A percentile compares a stretch with the other conserved stretches of the same genome.
Conservation (phyloP, 1,140 invertebrate genomes). For the Drosophila pseudoobscura region DNA sequence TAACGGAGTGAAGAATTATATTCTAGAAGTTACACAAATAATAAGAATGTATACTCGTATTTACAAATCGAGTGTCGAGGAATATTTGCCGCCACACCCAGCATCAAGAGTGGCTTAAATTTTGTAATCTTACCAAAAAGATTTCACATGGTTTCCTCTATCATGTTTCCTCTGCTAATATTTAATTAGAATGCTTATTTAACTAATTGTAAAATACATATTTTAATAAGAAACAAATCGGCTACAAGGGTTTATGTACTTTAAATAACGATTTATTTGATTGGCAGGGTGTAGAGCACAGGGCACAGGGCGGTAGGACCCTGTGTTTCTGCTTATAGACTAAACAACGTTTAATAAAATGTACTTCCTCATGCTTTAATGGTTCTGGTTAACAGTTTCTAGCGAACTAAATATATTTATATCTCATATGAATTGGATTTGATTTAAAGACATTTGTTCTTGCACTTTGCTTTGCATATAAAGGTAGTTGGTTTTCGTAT, state of each 20-base stretch:
- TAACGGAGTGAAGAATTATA: too few species aligned
- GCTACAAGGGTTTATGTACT: constrained; percentile 4
- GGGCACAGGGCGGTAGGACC: constrained; percentile 10
- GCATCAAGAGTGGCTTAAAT: too few species aligned
- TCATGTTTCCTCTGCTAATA: too few species aligned
- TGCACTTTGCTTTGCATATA: constrained; percentile 22
- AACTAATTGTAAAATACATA: too few species aligned
- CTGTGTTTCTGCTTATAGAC: constrained; percentile 62
- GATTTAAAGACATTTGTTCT: constrained; percentile 50
- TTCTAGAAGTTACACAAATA: too few species aligned
- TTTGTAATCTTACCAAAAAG: too few species aligned
- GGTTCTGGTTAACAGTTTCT: constrained; percentile 35
- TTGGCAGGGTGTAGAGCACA: constrained; percentile 35
- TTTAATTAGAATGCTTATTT: too few species aligned
- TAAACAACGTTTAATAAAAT: constrained; percentile 76
- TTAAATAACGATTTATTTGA: constrained; percentile 60
- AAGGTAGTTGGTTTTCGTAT: constrained; percentile 61
- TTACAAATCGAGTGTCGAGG: too few species aligned
- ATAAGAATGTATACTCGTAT: too few species aligned
- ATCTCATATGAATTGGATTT: constrained; percentile 51
- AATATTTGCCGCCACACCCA: too few species aligned
- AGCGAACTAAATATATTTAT: constrained; percentile 13
- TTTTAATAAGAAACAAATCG: too few species aligned
- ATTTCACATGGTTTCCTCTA: too few species aligned
- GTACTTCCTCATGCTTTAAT: constrained; percentile 28